Conservation (phyloP, 2,113 vertebrate species). For the Phylloscopus whistleri region DNA sequence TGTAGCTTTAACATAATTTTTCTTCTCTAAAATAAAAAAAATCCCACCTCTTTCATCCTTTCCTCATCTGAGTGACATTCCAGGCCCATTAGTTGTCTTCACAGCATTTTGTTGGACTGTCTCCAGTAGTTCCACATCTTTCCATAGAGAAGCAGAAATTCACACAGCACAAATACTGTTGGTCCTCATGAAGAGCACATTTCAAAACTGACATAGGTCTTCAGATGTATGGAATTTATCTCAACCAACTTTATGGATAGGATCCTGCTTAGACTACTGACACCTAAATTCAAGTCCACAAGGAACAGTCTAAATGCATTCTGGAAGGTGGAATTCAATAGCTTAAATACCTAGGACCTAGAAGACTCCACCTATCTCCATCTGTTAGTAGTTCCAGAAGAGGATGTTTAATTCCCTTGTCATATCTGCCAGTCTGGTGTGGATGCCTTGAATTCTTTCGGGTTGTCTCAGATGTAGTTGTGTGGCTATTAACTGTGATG, state of each 20-base stretch:
- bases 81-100: not conserved
- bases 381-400: not conserved
- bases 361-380: not conserved
- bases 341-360: not conserved
- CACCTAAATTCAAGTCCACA: not conserved
- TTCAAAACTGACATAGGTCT: not conserved
- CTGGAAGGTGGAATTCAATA: not conserved
- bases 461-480: not conserved
- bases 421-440: not conserved
- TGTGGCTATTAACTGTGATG: not conserved
- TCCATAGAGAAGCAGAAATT: not conserved
- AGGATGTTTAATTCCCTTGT: not conserved
- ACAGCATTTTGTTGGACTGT: not conserved
- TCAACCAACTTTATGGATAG: not conserved
- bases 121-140: not conserved
- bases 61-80: not conserved
- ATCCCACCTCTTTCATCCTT: not conserved
- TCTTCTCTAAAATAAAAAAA: not conserved
- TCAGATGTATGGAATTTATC: not conserved
- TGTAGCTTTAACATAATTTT: not conserved
- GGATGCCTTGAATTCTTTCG: not conserved
- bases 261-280: not conserved
- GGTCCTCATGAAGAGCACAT: not conserved
- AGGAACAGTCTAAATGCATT: not conserved
- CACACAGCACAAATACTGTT: not conserved